Base-by-base conservation (phyloP, 2,797 vertebrate genomes). In the Muscicapa striata region DNA sequence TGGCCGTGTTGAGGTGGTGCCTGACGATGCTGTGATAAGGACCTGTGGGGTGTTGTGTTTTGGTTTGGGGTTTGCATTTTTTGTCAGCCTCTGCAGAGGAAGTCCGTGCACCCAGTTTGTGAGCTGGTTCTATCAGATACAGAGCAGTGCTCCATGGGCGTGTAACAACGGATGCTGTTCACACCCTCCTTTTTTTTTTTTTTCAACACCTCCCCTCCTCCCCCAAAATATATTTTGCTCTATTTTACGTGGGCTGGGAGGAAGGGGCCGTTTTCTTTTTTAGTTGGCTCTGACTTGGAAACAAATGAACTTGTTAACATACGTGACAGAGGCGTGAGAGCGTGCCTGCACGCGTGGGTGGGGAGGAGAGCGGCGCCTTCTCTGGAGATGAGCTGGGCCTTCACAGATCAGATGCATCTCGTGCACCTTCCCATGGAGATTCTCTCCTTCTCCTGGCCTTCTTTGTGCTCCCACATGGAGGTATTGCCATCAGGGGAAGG, bases 91-190 rank as follows among this genome's bases (percentile, higher is more conserved):
- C 40, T 88, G 77, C 94, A 95, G 74, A 97, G 95, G 96, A 97
- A 97, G 95, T 88, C 73, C 83, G 21, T 90, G 95, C 87, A 94
- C 80, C 66, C 58, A 59, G 85, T 86, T 76, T 0, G 61, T 54
- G 93, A 93, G 82, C 84, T 83, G 89, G 38, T 81, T 72, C 11
- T 84, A 89, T 97, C 96, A 95, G 95, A 94, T 94, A 79, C 79
- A 90, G 62, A 91, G 68, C 92, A 58, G 46, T 34, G 82, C 93
- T 94, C 93, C 77, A 81, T 66, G 95, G 96, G 93, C 6, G 94
- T 96, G 94, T 82, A 88, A 82, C 89, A 97, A 93, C 96, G 94
- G 96, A 96, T 96, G 95, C 96, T 90, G 89, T 82, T 96, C 95
- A 95, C 96, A 96, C 94, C 95, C 93, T 96, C 89, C 5, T 64